Percentiles rank a stretch among this genome's conserved stretches.
Conservation (phyloP, 2,797 vertebrate species). For the Cuniculus paca region DNA sequence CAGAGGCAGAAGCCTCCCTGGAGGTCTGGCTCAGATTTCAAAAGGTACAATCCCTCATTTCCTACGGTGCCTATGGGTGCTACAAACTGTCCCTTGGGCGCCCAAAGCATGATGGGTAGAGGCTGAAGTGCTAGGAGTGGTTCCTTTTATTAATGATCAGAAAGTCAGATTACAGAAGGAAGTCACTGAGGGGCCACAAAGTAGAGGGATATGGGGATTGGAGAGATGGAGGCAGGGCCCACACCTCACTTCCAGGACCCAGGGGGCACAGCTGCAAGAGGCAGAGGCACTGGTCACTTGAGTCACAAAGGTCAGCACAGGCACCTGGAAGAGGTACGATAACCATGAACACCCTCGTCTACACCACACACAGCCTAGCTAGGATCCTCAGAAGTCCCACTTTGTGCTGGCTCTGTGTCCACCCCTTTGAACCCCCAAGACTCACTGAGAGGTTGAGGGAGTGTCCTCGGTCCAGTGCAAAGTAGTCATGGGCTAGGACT, state of each 20-base stretch:
- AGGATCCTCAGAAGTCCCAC: not conserved
- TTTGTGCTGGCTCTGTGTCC: not conserved
- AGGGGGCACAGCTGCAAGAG: constrained; percentile 68
- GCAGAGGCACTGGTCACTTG: constrained; percentile 74
- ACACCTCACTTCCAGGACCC: constrained; percentile 64
- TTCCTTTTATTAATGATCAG: constrained; percentile 79
- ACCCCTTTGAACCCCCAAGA: not conserved
- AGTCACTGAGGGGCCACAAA: constrained; percentile 65
- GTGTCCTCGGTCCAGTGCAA: not conserved
- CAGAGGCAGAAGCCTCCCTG: not conserved
- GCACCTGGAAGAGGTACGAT: constrained; percentile 65
- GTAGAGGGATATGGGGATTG: constrained; percentile 34
- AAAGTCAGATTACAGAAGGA: constrained; percentile 69
- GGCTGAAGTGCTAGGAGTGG: constrained; percentile 39
- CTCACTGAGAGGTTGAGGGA: constrained; percentile 80
- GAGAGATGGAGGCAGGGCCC: constrained; percentile 61
- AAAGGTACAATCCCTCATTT: constrained; percentile 33
- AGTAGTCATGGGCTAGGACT: constrained; percentile 78
- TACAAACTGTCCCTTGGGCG: not conserved
- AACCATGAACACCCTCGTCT: not conserved
- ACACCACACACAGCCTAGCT: not conserved
- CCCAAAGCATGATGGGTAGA: constrained; percentile 5
- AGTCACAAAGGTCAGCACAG: constrained; percentile 80
- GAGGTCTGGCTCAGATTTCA: constrained; percentile 5
- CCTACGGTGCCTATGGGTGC: not conserved